These are phyloP conservation scores for Ophiothrix spiculata DNA, from an alignment of 35 echinoderm and acorn worm species.

Conservation along the genomic window DNA sequence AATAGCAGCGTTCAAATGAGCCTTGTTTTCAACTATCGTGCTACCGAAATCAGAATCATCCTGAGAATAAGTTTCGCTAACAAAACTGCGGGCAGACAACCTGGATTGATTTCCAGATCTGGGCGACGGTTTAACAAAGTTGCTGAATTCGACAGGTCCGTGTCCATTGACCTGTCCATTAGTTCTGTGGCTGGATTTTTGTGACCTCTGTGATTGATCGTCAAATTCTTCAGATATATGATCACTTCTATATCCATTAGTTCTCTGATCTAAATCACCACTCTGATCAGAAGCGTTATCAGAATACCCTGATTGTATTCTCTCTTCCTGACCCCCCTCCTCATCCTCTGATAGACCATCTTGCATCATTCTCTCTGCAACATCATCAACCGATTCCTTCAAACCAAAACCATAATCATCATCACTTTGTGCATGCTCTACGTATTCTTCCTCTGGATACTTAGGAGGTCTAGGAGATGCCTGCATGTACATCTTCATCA, in stretches of 20 bases:
- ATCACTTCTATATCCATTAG: background rate
- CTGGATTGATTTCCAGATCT: too few species aligned
- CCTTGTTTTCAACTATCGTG: constrained; percentile 21
- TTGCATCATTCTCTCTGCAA: background rate
- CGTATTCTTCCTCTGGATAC: background rate
- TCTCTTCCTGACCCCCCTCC: background rate
- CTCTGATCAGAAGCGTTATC: background rate
- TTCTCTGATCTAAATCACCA: background rate
- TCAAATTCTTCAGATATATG: background rate
- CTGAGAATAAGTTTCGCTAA: too few species aligned
- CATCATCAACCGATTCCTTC: constrained; percentile 15
- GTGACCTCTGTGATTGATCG: too few species aligned
- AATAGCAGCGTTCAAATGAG: constrained; percentile 1
- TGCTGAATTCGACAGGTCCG: too few species aligned
- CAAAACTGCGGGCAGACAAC: too few species aligned
- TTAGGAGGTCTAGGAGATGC: constrained; percentile 13
- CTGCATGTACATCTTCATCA: constrained; percentile 61
- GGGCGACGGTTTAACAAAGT: too few species aligned
- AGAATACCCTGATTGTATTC: background rate
- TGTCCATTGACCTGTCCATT: too few species aligned
- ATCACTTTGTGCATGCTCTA: background rate
- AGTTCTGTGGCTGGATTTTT: too few species aligned
- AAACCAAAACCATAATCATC: background rate
- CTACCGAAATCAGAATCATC: constrained; percentile 34
- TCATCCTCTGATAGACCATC: constrained; percentile 32